Evolutionary conservation across 2,113 vertebrate genomes (phyloP), one percentile per base, ranked within the genome.

Genomic region (Charina bottae): DNA sequence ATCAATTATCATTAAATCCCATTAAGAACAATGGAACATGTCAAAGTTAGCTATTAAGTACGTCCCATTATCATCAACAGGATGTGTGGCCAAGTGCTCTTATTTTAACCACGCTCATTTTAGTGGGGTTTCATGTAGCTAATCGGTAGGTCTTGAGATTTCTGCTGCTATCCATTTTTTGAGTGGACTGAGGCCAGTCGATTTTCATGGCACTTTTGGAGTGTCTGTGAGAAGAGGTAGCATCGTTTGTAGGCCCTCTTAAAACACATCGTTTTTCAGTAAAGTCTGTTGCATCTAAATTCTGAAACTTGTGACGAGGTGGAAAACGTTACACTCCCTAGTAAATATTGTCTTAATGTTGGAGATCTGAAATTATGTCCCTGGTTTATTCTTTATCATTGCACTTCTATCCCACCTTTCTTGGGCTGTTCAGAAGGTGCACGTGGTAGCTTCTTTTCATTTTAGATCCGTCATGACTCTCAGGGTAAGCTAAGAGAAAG

Each of bases 311-410:
- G 90, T 24, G 12, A 0, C 19, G 72, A 90, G 86, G 88, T 33
- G 89, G 93, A 1, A 94, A 72, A 58, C 1, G 90, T 2, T 91
- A 58, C 58, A 95, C 78, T 90, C 3, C 85, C 93, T 0, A 85
- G 95, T 90, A 91, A 93, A 93, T 94, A 88, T 58, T 93, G 84
- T 92, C 60, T 2, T 91, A 0, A 92, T 94, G 85, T 93, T 92
- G 91, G 93, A 62, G 90, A 87, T 94, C 90, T n/a, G 87, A 0
- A 0, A 89, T 60, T 10, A 92, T 93, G 89, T 94, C 90, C 86
- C 93, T 58, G 62, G 28, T 42, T 3, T 94, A 94, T 95, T 86
- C 85, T 85, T 53, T 12, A n/a, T 84, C 15, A 23, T 33, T 54
- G 0, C 11, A 54, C 23, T 10, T 33, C 85, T 26, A 56, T 56